phyloP scores from a whole-genome alignment of 1,140 invertebrate species.

The Zaprionus inermis region DNA sequence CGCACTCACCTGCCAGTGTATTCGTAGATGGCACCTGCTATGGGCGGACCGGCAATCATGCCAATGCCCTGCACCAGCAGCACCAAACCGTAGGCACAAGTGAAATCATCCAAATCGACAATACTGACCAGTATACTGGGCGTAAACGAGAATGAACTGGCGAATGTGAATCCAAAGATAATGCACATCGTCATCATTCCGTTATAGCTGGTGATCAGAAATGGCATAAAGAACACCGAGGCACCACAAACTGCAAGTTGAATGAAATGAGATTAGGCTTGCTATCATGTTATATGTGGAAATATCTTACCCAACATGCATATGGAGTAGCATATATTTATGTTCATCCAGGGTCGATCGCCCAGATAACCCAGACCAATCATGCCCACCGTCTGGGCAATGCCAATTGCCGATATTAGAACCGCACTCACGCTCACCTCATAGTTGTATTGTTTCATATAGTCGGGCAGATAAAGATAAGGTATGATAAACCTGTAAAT shows the following conservation, averaged over 20 bases:
- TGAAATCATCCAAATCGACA: conserved; percentile 88
- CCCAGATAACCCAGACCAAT: conserved; percentile 95
- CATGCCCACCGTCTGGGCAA: conserved; percentile 95
- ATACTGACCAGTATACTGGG: conserved; percentile 90
- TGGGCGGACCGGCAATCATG: conserved; percentile 86
- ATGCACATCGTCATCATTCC: conserved; percentile 86
- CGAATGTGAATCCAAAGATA: conserved; percentile 93
- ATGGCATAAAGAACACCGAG: conserved; percentile 89
- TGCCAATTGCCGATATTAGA: conserved; percentile 92
- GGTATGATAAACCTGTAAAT: conserved; percentile 90
- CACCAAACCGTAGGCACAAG: conserved; percentile 94
- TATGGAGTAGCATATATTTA: conserved; percentile 91
- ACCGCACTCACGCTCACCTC: conserved; percentile 89
- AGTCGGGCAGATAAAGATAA: conserved; percentile 94
- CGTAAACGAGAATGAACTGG: conserved; percentile 94
- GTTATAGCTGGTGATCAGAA: conserved; percentile 87
- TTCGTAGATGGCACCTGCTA: conserved; percentile 85
- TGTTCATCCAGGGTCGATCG: conserved; percentile 93
- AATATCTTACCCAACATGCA: conserved; percentile 86
- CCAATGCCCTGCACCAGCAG: conserved; percentile 93
- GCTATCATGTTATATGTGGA: background rate
- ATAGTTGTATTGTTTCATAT: conserved; percentile 87
- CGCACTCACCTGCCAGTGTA: conserved; percentile 64
- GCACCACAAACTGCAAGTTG: conserved; percentile 87
- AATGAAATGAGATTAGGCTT: background rate